Conservation (phyloP, 2,888 invertebrate species). For the Phragmatobia fuliginosa region DNA sequence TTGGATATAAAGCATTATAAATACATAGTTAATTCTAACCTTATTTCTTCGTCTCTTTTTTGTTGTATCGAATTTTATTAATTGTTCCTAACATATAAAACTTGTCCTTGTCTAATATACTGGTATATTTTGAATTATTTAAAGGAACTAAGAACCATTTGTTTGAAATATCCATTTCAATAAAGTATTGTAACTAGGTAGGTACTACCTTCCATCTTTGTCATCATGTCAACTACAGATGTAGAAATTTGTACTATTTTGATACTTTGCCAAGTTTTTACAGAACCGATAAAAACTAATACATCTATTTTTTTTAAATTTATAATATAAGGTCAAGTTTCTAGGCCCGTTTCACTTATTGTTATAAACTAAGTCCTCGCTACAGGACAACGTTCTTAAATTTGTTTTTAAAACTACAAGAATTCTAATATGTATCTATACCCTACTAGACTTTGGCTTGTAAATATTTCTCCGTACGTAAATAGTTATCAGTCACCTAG, state of each 20-base stretch:
- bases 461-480: slow-evolving; percentile 13
- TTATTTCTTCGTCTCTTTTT: too few relatives aligned
- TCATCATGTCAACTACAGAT: neutral
- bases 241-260: neutral
- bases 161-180: neutral
- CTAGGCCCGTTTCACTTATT: neutral
- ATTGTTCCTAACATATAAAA: too few relatives aligned
- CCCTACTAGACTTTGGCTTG: slow-evolving; percentile 2
- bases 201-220: neutral
- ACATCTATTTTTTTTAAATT: neutral
- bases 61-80: too few relatives aligned
- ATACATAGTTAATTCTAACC: too few relatives aligned
- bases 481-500: slow-evolving; percentile 10
- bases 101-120: too few relatives aligned
- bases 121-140: neutral
- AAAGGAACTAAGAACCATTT: neutral
- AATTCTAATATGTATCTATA: slow-evolving; percentile 6
- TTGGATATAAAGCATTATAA: too few relatives aligned
- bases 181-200: neutral
- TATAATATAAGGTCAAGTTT: neutral
- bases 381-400: neutral
- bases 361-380: neutral
- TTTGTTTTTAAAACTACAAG: neutral
- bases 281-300: neutral
- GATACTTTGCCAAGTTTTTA: neutral